phyloP scores from a whole-genome alignment of 2,888 invertebrate species.

The Nesidiocoris tenuis region DNA sequence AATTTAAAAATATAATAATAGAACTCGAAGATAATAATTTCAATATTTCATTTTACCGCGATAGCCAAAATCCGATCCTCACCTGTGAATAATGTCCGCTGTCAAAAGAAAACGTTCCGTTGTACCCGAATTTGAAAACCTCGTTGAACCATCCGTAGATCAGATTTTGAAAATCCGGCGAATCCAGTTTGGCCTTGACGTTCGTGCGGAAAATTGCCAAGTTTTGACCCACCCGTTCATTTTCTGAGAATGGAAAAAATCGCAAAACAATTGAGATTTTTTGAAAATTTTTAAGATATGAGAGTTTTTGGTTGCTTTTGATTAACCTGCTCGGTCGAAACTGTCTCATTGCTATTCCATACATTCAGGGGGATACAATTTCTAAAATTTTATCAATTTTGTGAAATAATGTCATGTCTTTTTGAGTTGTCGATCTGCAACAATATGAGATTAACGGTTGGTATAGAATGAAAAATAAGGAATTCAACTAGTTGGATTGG shows the following conservation, averaged over 20 bases:
- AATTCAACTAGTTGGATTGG: no score
- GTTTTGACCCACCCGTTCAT: conserved; percentile 84
- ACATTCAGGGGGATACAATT: no score
- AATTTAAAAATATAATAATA: background rate
- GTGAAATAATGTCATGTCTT: background rate
- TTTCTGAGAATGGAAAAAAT: conserved; percentile 21
- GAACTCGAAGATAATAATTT: no score
- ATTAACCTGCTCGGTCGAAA: no score
- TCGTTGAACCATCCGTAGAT: conserved; percentile 81
- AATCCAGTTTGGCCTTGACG: conserved; percentile 53
- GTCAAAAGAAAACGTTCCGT: conserved; percentile 65
- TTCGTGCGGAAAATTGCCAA: conserved; percentile 76
- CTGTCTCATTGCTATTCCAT: no score
- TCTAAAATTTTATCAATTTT: background rate
- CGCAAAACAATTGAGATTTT: background rate
- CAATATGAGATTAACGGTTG: no score
- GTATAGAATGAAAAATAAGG: background rate
- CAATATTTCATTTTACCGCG: background rate
- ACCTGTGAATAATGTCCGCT: conserved; percentile 86
- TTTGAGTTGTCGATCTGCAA: background rate
- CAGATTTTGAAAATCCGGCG: conserved; percentile 71
- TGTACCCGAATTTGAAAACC: conserved; percentile 61
- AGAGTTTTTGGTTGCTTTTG: no score
- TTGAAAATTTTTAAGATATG: background rate
- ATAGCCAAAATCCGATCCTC: background rate